phyloP scores from a whole-genome alignment of 1,140 invertebrate genomes.

The Trinorchestia longiramus region DNA sequence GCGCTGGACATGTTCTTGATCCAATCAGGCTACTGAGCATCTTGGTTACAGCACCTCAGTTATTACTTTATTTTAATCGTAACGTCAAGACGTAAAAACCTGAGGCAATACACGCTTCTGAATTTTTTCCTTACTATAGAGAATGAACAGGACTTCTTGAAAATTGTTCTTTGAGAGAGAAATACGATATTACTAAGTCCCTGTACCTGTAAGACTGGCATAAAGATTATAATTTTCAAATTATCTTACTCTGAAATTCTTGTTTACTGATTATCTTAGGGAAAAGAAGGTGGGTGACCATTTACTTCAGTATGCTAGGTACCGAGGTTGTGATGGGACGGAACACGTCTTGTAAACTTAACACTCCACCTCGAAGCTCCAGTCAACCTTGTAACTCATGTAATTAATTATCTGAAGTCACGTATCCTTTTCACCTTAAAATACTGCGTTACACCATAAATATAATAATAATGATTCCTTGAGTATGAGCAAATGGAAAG shows the following conservation, averaged over 20 bases:
- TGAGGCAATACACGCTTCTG: too few relatives aligned
- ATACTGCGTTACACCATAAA: too few relatives aligned
- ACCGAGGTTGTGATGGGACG: not conserved
- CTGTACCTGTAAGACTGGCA: not conserved
- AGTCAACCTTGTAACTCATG: not conserved
- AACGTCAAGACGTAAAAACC: not conserved
- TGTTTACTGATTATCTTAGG: not conserved
- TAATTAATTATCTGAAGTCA: not conserved
- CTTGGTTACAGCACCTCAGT: not conserved
- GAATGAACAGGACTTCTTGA: not conserved
- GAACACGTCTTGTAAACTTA: not conserved
- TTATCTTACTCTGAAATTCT: not conserved
- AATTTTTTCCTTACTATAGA: not conserved
- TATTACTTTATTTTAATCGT: not conserved
- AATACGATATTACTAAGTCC: not conserved
- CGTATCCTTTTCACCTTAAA: not conserved
- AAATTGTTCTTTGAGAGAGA: not conserved
- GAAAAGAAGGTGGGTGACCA: not conserved
- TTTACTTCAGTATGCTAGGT: not conserved
- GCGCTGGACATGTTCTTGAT: not conserved
- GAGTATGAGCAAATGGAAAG: not conserved
- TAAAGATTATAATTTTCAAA: not conserved
- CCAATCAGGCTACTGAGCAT: not conserved
- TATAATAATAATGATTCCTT: too few relatives aligned
- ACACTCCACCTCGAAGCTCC: not conserved